A percentile compares a stretch with the other conserved stretches of the same genome.
Conservation (phyloP, 2,888 invertebrate genomes). For the Hyposoter dolosus region DNA sequence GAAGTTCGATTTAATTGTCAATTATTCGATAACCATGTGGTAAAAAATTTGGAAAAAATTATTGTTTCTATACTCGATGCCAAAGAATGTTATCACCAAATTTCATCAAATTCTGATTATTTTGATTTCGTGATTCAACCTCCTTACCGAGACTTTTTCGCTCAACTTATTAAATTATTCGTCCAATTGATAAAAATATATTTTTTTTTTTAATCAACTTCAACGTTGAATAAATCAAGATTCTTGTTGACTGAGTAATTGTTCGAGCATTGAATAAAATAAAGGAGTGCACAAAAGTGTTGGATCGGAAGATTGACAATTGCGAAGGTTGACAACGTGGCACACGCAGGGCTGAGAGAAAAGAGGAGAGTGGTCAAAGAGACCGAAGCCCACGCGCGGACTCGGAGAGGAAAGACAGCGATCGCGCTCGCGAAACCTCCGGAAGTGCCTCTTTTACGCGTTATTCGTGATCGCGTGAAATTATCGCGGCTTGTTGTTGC, state of each 20-base stretch:
- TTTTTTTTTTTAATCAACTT: background rate
- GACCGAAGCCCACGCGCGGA: conserved; percentile 64
- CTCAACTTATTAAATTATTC: too few species aligned
- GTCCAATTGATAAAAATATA: too few species aligned
- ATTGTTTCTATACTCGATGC: too few species aligned
- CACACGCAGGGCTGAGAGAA: conserved; percentile 8
- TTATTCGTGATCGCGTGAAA: conserved; percentile 69
- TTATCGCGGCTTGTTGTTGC: conserved; percentile 62
- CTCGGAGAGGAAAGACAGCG: conserved; percentile 38
- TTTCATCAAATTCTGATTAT: too few species aligned
- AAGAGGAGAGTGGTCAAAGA: conserved; percentile 57
- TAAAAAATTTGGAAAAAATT: too few species aligned
- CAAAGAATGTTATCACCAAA: too few species aligned
- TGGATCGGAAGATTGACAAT: conserved; percentile 31
- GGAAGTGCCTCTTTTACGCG: conserved; percentile 68
- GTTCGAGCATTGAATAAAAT: background rate
- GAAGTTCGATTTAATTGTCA: too few species aligned
- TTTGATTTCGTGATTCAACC: too few species aligned
- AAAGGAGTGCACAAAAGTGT: background rate
- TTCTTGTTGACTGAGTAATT: background rate
- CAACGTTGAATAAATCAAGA: background rate
- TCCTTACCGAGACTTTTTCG: too few species aligned
- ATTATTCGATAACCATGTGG: too few species aligned
- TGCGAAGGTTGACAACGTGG: conserved; percentile 21
- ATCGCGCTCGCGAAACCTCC: conserved; percentile 36